A percentile compares a stretch with the other conserved stretches of the same genome.
These are phyloP conservation scores for Malurus cyaneus DNA, from an alignment of 2,113 vertebrate species.

Conservation along the genomic window DNA sequence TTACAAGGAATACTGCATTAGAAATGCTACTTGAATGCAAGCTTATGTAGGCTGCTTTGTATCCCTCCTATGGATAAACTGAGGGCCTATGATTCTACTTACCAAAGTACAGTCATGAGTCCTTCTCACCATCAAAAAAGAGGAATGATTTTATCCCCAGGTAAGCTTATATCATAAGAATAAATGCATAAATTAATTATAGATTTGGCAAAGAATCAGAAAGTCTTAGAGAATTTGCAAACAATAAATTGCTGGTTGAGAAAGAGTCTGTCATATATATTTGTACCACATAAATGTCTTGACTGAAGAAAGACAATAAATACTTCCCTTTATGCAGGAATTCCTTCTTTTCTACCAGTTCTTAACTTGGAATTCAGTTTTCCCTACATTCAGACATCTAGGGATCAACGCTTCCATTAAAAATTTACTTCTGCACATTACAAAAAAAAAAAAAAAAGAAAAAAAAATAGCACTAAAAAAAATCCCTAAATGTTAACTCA, in stretches of 20 bases:
- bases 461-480: not conserved
- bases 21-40: not conserved
- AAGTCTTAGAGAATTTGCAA: not conserved
- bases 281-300: not conserved
- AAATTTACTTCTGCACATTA: not conserved
- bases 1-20: not conserved
- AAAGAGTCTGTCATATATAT: not conserved
- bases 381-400: not conserved
- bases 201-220: not conserved
- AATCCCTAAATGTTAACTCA: rapidly evolving
- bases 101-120: not conserved
- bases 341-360: not conserved
- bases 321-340: not conserved
- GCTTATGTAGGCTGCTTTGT: not conserved
- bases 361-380: not conserved
- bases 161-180: not conserved
- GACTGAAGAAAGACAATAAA: not conserved
- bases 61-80: not conserved
- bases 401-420: not conserved
- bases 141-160: not conserved
- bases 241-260: not conserved
- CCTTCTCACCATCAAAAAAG: not conserved
- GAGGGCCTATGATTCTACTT: not conserved
- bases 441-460: no score
- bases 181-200: not conserved